Evolutionary conservation across 2,797 vertebrate genomes (phyloP), one percentile per base, ranked within the genome.

Genomic region (Sardinella longiceps): DNA sequence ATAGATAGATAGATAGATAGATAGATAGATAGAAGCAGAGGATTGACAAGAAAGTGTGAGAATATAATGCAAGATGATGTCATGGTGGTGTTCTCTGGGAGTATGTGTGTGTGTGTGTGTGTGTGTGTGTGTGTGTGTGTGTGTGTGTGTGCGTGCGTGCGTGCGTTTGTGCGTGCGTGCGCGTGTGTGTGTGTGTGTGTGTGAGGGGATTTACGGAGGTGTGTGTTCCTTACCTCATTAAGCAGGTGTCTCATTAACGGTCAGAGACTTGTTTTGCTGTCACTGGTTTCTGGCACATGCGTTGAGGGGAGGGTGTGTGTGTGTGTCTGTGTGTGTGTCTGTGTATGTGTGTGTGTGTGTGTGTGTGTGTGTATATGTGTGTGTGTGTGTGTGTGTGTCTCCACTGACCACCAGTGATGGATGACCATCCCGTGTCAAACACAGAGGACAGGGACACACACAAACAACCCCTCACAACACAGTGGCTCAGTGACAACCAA

Each of bases 351-450:
- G n/a, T n/a, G n/a, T n/a, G n/a, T n/a, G n/a, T n/a, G n/a, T n/a
- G n/a, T n/a, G n/a, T n/a, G n/a, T n/a, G 48, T 51, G 80, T 30
- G n/a, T 81, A 48, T 81, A 25, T 83, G 39, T 70, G 39, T 48
- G 82, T 66, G 39, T 83, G 53, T 82, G 81, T 63, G 81, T 82
- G 81, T 63, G 81, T 82, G 81, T 84, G 66, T 77, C 63, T 33
- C 12, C 30, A 28, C 3, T 1, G 3, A 33, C 3, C 3, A 14
- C 30, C 60, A 14, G 25, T 66, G 60, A 33, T 66, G 25, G 60
- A 66, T 66, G 25, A 28, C 60, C 28, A 28, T 25, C 10, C 60
- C 2, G 12, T n/a, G 28, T 66, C 25, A 30, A 25, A 30, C 2
- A 11, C 25, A 66, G 25, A 66, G 60, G 60, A 43, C 43, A 43